phyloP scores from a whole-genome alignment of 2,888 invertebrate species.

The Strigamia crassipes region DNA sequence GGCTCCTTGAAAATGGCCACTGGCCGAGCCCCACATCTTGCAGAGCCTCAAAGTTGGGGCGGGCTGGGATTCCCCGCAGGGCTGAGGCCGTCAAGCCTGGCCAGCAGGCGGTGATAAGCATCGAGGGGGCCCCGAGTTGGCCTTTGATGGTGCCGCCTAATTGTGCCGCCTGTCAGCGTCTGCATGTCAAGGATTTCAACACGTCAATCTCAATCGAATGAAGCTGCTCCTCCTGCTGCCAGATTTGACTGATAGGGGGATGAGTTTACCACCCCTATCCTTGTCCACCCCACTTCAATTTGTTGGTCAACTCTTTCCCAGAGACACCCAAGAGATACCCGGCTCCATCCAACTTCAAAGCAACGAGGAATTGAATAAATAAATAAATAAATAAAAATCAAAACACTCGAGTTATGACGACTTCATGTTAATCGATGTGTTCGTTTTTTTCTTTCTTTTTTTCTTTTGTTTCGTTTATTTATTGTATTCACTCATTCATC shows the following conservation, averaged over 20 bases:
- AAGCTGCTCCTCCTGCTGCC: slow-evolving; percentile 25
- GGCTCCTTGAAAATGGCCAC: not conserved
- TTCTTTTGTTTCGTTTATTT: too few species aligned
- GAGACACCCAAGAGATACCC: too few species aligned
- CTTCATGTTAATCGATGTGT: not conserved
- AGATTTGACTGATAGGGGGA: slow-evolving; percentile 49
- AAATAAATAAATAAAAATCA: not conserved
- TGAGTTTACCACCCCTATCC: slow-evolving; percentile 43
- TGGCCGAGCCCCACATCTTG: not conserved
- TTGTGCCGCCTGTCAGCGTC: slow-evolving; percentile 49
- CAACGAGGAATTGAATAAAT: not conserved
- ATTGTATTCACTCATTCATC: not conserved
- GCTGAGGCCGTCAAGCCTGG: slow-evolving; percentile 32
- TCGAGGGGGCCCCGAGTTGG: slow-evolving; percentile 22
- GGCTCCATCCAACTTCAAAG: not conserved
- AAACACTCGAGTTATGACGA: not conserved
- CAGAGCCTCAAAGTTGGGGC: slow-evolving; percentile 14
- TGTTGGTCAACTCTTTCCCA: slow-evolving; percentile 10
- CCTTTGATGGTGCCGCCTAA: slow-evolving; percentile 48
- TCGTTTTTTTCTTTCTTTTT: too few species aligned
- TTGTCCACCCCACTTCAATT: not conserved
- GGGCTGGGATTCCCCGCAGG: slow-evolving; percentile 39
- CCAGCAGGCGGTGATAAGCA: slow-evolving; percentile 45
- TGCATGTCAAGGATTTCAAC: slow-evolving; percentile 48
- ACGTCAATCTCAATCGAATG: slow-evolving; percentile 47